These are phyloP conservation scores for Patiria miniata DNA, from an alignment of 35 echinoderm and acorn worm species.

Conservation along the genomic window DNA sequence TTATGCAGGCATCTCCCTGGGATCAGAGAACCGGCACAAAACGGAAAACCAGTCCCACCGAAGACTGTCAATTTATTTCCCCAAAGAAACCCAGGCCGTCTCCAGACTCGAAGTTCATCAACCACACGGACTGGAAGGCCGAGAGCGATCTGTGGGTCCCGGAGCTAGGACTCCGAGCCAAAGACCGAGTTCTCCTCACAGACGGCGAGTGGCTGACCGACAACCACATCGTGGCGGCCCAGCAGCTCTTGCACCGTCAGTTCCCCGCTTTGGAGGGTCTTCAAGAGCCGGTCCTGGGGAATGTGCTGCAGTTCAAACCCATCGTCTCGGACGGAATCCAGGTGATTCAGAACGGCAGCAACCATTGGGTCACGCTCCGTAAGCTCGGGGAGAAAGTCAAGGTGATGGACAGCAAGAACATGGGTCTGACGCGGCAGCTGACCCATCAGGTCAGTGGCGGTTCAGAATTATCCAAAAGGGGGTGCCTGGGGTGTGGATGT, in stretches of 20 bases:
- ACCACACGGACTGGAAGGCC: not conserved
- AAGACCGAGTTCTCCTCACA: not conserved
- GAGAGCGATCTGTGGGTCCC: not conserved
- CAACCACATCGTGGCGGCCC: not conserved
- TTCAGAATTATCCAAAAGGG: too few relatives aligned
- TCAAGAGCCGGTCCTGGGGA: not conserved
- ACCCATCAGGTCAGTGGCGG: too few relatives aligned
- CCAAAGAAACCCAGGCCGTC: not conserved
- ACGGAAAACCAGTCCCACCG: not conserved
- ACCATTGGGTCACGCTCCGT: slow-evolving; percentile 6
- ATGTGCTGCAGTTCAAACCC: slow-evolving; percentile 15
- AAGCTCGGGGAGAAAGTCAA: not conserved
- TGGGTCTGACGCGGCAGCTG: slow-evolving; percentile 7
- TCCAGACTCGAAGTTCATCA: not conserved
- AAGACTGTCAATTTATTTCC: not conserved
- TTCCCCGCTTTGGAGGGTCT: not conserved
- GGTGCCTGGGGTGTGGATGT: too few relatives aligned
- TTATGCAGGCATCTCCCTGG: not conserved
- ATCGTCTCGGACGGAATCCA: slow-evolving; percentile 9
- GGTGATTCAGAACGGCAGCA: slow-evolving; percentile 26
- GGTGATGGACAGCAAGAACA: slow-evolving; percentile 21
- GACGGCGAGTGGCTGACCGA: not conserved
- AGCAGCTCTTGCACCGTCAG: not conserved
- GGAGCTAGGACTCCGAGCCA: not conserved
- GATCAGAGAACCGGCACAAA: not conserved